These are phyloP conservation scores for Rhadina sibilatrix DNA, from an alignment of 2,113 vertebrate species.

Conservation along the genomic window DNA sequence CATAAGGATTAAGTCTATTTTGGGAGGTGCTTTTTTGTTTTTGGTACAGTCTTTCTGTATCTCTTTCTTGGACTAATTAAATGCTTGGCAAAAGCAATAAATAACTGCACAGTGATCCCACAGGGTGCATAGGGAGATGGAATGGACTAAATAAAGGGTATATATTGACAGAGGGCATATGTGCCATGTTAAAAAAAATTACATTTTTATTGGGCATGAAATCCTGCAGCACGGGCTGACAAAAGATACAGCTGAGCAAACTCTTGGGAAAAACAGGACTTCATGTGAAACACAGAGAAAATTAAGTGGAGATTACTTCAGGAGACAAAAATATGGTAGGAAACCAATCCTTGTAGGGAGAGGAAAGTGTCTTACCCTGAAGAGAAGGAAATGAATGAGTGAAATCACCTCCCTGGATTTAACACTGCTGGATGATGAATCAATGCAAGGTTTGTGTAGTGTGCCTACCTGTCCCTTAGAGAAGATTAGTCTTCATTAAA, in stretches of 20 bases:
- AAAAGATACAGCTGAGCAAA: background rate
- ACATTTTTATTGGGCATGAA: background rate
- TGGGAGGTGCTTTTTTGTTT: background rate
- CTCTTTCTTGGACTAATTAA: background rate
- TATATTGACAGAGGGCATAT: background rate
- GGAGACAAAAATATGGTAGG: background rate
- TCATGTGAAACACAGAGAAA: background rate
- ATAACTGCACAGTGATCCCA: background rate
- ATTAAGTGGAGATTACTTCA: background rate
- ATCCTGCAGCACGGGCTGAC: background rate
- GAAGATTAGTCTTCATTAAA: background rate
- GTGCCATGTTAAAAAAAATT: background rate
- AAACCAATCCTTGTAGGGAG: background rate
- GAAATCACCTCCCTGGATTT: background rate
- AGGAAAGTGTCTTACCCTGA: background rate
- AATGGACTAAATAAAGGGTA: background rate
- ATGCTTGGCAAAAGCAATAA: background rate
- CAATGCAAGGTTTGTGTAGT: background rate
- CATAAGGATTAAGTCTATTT: constrained; percentile 26
- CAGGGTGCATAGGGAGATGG: background rate
- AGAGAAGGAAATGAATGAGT: background rate
- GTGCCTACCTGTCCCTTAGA: background rate
- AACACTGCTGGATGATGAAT: background rate
- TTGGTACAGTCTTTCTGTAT: background rate
- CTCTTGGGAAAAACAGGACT: background rate